phyloP scores from a whole-genome alignment of 2,888 invertebrate species.

The Drosophila ezoana region DNA sequence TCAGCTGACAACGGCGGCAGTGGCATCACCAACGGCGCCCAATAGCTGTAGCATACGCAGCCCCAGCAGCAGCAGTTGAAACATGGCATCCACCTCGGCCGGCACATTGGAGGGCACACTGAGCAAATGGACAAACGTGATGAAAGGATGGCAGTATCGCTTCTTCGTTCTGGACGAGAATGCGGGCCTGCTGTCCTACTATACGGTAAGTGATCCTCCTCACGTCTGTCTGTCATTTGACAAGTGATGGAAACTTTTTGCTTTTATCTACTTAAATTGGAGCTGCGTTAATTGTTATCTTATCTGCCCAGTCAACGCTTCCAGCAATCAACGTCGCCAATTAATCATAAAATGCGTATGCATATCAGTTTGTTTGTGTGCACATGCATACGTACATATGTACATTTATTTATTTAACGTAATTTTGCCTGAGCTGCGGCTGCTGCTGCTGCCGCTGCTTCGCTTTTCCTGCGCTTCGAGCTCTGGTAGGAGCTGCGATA shows the following conservation, averaged over 20 bases:
- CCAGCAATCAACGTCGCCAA: conserved; percentile 18
- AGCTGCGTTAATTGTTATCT: conserved; percentile 46
- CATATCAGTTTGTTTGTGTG: conserved; percentile 3
- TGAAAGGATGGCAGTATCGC: conserved; percentile 97
- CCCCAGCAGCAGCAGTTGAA: conserved; percentile 23
- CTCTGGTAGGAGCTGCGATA: conserved; percentile 87
- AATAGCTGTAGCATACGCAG: conserved; percentile 12
- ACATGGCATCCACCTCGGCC: conserved; percentile 54
- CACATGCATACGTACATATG: background rate
- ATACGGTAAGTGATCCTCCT: conserved; percentile 91
- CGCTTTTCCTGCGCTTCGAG: conserved; percentile 9
- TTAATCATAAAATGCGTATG: conserved; percentile 37
- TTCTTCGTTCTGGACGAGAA: conserved; percentile 99
- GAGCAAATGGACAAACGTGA: conserved; percentile 85
- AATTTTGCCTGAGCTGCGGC: conserved; percentile 3
- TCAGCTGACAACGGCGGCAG: conserved; percentile 52
- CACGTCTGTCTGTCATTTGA: conserved; percentile 2
- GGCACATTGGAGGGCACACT: conserved; percentile 84
- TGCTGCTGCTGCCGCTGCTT: background rate
- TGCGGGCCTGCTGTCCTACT: conserved; percentile 97
- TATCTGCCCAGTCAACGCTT: conserved; percentile 37
- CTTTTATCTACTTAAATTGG: conserved; percentile 41
- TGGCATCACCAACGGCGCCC: conserved; percentile 5
- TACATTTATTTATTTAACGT: conserved; percentile 15
- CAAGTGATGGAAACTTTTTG: conserved; percentile 12